Evolutionary conservation across 2,888 invertebrate genomes (phyloP).

Genomic region (Beris chalybata): DNA sequence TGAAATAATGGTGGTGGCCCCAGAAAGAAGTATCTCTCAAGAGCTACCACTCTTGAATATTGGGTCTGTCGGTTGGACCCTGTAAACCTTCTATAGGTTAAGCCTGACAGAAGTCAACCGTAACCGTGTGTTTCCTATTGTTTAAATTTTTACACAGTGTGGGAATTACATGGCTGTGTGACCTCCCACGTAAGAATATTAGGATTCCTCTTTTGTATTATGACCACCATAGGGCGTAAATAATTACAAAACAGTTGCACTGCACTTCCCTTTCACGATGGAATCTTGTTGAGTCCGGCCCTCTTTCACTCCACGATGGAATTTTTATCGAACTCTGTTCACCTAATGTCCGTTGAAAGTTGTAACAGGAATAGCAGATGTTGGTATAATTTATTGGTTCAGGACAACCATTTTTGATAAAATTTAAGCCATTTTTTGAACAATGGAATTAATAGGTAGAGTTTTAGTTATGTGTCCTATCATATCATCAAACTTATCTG

Average conservation of each 20-base stretch:
- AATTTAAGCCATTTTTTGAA: too few relatives aligned
- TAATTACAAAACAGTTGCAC: slow-evolving; percentile 30
- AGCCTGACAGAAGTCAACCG: slow-evolving; percentile 11
- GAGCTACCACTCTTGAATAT: too few relatives aligned
- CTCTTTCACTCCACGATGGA: slow-evolving; percentile 17
- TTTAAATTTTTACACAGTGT: slow-evolving; percentile 17
- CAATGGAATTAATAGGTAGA: too few relatives aligned
- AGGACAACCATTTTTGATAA: too few relatives aligned
- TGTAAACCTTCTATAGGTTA: too few relatives aligned
- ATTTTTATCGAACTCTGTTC: slow-evolving; percentile 25
- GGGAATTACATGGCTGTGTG: slow-evolving; percentile 18
- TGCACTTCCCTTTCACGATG: slow-evolving; percentile 19
- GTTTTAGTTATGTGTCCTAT: too few relatives aligned
- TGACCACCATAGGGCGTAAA: slow-evolving; percentile 32
- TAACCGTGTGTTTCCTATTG: slow-evolving; percentile 16
- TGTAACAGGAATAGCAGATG: too few relatives aligned
- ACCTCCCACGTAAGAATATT: slow-evolving; percentile 27
- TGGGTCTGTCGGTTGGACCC: too few relatives aligned
- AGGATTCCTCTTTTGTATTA: slow-evolving; percentile 30
- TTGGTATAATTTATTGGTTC: too few relatives aligned
- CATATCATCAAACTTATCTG: too few relatives aligned
- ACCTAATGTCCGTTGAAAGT: slow-evolving; percentile 19
- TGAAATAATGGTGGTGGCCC: too few relatives aligned
- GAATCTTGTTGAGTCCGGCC: not conserved
- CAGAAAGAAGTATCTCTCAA: too few relatives aligned